Evolutionary conservation across 1,140 invertebrate species (phyloP), one percentile per base, ranked within the genome.

Genomic region (Octopus bimaculoides): DNA sequence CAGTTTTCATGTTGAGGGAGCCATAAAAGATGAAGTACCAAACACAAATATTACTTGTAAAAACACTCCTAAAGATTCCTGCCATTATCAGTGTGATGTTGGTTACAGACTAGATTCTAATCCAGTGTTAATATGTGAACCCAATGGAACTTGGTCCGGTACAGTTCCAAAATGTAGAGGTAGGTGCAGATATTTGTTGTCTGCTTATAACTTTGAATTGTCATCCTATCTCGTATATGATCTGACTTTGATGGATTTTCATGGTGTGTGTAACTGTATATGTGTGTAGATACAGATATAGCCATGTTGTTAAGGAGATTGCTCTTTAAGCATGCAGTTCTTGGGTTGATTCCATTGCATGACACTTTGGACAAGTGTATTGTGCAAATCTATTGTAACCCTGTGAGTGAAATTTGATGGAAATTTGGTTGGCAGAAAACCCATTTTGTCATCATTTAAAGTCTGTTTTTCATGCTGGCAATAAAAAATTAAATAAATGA

Each of bases 81-180:
- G 85, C 80, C 85, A 86, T 78, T 86, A 82, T 78, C 54, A 54
- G 9, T 86, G 85, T 79, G 77, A 83, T 20, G 55, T 54, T 52
- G 85, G 85, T 8, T 86, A 84, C 80, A 80, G 84, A 20, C 81
- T 86, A 3, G 75, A 66, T 61, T 80, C 83, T 10, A 75, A 82
- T 54, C 85, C 85, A 12, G 83, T 81, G 7, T 80, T 85, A 41
- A 77, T 84, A 9, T 86, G 85, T 79, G 53, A 82, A 52, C 10
- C 75, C 52, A 82, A 82, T 80, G 84, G 85, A 41, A 78, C 79
- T 3, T 86, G 85, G 85, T 75, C 6, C 5, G 85, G 84, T 41
- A 52, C 78, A 14, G 77, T 83, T 4, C 84, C 85, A 9, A 41
- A 78, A 9, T 86, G 85, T 78, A 77, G 83, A 79, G 77, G 85